A percentile compares a stretch with the other conserved stretches of the same genome.
These are phyloP conservation scores for Pedionomus torquatus DNA, from an alignment of 2,113 vertebrate species.

Conservation along the genomic window DNA sequence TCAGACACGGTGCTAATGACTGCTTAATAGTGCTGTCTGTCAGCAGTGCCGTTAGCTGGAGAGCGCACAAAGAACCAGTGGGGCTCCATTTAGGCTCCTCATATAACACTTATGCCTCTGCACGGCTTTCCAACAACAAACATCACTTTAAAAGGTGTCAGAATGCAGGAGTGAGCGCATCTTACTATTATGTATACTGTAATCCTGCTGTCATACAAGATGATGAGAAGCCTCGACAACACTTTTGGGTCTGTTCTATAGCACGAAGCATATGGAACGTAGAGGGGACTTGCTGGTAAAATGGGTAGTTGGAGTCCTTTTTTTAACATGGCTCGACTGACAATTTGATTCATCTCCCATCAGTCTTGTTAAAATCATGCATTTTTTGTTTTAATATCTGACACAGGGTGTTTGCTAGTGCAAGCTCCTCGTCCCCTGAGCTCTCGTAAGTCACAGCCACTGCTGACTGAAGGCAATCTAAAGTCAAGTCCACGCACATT, in stretches of 20 bases:
- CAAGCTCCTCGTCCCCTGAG: not conserved
- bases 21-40: slow-evolving; percentile 77
- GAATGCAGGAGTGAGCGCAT: not conserved
- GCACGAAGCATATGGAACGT: not conserved
- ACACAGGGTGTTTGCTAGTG: not conserved
- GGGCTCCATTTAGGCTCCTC: slow-evolving; percentile 20
- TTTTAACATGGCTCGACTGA: not conserved
- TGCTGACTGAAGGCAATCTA: not conserved
- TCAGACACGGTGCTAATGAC: slow-evolving; percentile 72
- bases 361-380: not conserved
- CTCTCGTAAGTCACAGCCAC: not conserved
- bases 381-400: not conserved
- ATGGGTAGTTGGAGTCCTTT: not conserved
- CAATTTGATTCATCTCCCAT: not conserved
- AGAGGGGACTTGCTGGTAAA: not conserved
- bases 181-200: not conserved
- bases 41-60: slow-evolving; percentile 63
- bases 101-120: not conserved
- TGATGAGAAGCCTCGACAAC: not conserved
- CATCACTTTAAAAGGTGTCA: slow-evolving; percentile 21
- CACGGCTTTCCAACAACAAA: slow-evolving; percentile 17
- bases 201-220: not conserved
- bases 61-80: slow-evolving; percentile 62
- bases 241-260: not conserved
- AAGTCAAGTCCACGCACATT: not conserved